These are phyloP conservation scores for Aleiodes leptofemur DNA, from an alignment of 2,888 invertebrate species.

Conservation along the genomic window DNA sequence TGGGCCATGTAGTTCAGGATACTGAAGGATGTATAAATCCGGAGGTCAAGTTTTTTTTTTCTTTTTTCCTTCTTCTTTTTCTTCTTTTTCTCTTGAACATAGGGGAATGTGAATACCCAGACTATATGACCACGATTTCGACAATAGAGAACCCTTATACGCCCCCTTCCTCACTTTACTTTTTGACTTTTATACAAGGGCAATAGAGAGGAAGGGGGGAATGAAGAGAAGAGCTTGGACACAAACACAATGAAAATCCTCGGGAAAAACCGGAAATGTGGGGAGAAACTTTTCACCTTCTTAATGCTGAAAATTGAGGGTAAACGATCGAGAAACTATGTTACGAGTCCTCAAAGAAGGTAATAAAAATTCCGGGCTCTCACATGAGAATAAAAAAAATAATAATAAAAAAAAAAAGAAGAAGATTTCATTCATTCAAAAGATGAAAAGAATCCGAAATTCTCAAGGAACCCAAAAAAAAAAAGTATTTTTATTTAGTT, in stretches of 20 bases:
- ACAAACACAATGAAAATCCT: slow-evolving; percentile 18
- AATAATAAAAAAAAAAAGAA: too few relatives aligned
- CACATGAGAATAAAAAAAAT: background rate
- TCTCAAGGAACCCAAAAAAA: background rate
- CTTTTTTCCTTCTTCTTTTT: too few relatives aligned
- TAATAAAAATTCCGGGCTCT: slow-evolving; percentile 11
- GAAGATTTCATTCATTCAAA: background rate
- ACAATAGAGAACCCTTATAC: slow-evolving; percentile 60
- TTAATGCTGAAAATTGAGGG: slow-evolving; percentile 28
- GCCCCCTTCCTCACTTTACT: slow-evolving; percentile 64
- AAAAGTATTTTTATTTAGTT: background rate
- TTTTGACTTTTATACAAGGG: slow-evolving; percentile 63
- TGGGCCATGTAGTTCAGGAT: background rate
- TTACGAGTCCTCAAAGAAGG: slow-evolving; percentile 12
- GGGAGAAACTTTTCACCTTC: slow-evolving; percentile 40
- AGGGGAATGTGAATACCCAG: slow-evolving; percentile 47
- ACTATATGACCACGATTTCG: slow-evolving; percentile 49
- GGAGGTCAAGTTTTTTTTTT: slow-evolving; percentile 41
- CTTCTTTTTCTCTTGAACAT: slow-evolving; percentile 4
- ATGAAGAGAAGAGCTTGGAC: slow-evolving; percentile 35
- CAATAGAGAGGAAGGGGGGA: slow-evolving; percentile 10
- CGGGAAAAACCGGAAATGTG: slow-evolving; percentile 68
- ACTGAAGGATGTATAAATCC: slow-evolving; percentile 24
- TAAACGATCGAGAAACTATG: slow-evolving; percentile 22
- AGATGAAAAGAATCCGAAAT: background rate